Base-by-base conservation (phyloP, 2,888 invertebrate genomes). In the Clostera curtula region DNA sequence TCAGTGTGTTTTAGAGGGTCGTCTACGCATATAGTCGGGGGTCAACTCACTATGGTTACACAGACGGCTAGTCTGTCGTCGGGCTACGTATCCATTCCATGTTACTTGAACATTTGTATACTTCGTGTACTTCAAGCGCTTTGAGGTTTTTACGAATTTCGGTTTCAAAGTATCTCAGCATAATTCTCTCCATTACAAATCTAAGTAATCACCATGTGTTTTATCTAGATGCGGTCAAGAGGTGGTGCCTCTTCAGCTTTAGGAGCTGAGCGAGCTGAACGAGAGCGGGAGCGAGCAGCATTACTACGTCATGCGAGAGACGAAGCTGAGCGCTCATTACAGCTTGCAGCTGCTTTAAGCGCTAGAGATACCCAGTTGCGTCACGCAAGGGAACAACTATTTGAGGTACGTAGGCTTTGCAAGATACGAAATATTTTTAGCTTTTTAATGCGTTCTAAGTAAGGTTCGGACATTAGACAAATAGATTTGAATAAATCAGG, bases 271-370 rank as follows among this genome's bases (percentile, higher is more conserved):
- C 85, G 70, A 42, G 87, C 87, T 6, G 94, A 95, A 56, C 85
- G 93, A 1, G 97, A 96, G 62, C 85, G 95, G 7, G 96, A 97
- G 70, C 89, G 96, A 27, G 95, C 95, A 87, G 94, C 93, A 41
- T 80, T 97, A 32, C 74, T 96, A 29, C 89, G 94, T 49, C 94
- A 95, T 61, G 96, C 96, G 0, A 86, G 95, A 19, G 96, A 96
- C 58, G 95, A 96, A 56, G 93, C 96, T 0, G 96, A 97, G 67
- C 86, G 95, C 33, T 93, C 94, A 12, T 85, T 96, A 35, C 90
- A 93, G 32, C 85, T 97, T 20, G 94, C 95, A 4, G 93, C 95
- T 5, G 95, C 95, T 52, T 88, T 97, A 12, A 95, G 93, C 56
- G 90, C 92, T 19, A 89, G 95, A 49, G 96, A 97, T 59, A 87